Evolutionary conservation across 1,140 invertebrate genomes (phyloP), one percentile per base, ranked within the genome.

Genomic region (Aphidius ervi): DNA sequence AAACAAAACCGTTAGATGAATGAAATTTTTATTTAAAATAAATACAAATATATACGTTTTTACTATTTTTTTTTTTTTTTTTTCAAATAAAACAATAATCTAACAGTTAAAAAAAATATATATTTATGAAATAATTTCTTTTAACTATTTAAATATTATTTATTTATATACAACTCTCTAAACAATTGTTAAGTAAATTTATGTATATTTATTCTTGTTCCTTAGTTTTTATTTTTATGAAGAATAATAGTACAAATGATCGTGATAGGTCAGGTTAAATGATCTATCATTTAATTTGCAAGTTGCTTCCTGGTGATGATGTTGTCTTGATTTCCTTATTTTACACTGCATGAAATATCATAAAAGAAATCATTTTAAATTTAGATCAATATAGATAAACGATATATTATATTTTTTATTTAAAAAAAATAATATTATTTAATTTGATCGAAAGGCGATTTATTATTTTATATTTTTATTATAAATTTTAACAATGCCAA

Each of bases 191-290:
- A 3, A 31, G 4, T 31, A 31, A 31, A 31, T 31, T 31, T 31
- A 31, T 31, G 23, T 31, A 49, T 16, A 3, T 54, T 58, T 53
- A 54, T 46, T n/a, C 5, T 37, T 23, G 23, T n/a, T 23, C 40
- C 46, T 50, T 31, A 40, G 6, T 62, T 50, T 57, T 41, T 60
- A 23, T 50, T 60, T 55, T 49, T 63, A 31, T 31, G 2, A 31
- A 31, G 23, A 31, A 31, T 31, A 31, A 31, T 40, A 58, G 52
- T 23, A 5, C 53, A 41, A 46, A 58, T 48, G 61, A 58, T 67
- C 68, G 63, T 66, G 65, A 68, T 63, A 67, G 66, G 67, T 67
- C 63, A 66, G 43, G 53, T 61, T 46, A 57, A 39, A 52, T 47
- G 20, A 45, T 9, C 49, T 56, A 65, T 64, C 64, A 58, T 58